phyloP scores from a whole-genome alignment of 2,888 invertebrate genomes.

The Tupiocoris notatus region DNA sequence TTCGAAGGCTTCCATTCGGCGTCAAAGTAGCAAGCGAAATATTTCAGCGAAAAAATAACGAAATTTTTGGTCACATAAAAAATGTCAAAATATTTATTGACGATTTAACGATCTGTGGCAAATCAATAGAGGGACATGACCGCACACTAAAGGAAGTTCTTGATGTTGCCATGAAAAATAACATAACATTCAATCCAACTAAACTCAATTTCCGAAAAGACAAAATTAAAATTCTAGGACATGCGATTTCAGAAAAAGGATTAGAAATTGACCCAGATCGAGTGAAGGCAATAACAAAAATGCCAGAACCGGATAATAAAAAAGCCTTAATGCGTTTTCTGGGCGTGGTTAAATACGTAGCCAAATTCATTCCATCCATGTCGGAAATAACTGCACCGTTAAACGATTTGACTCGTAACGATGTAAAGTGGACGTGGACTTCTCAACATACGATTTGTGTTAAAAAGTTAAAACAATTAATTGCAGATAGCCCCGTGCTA shows the following conservation, averaged over 20 bases:
- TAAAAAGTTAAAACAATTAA: too few species aligned
- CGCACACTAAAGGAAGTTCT: not conserved
- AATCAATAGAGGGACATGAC: not conserved
- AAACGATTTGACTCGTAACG: too few species aligned
- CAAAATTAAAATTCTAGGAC: not conserved
- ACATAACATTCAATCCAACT: not conserved
- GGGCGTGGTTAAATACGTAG: too few species aligned
- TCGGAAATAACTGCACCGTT: not conserved
- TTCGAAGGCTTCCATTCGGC: not conserved
- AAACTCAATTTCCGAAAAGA: conserved; percentile 2
- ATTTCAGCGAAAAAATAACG: not conserved
- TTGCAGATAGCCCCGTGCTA: too few species aligned
- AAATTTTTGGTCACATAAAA: not conserved
- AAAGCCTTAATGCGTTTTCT: too few species aligned
- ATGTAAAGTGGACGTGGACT: too few species aligned
- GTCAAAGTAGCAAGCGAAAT: not conserved
- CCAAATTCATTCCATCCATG: too few species aligned
- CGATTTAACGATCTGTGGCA: not conserved
- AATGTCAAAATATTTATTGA: not conserved
- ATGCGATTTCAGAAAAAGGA: not conserved
- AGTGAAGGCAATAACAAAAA: too few species aligned
- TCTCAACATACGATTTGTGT: too few species aligned
- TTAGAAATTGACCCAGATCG: too few species aligned
- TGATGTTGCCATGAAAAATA: not conserved
- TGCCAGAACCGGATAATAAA: too few species aligned